Evolutionary conservation across 2,888 invertebrate species (phyloP), one percentile per base, ranked within the genome.

Genomic region (Melinaea menophilus): DNA sequence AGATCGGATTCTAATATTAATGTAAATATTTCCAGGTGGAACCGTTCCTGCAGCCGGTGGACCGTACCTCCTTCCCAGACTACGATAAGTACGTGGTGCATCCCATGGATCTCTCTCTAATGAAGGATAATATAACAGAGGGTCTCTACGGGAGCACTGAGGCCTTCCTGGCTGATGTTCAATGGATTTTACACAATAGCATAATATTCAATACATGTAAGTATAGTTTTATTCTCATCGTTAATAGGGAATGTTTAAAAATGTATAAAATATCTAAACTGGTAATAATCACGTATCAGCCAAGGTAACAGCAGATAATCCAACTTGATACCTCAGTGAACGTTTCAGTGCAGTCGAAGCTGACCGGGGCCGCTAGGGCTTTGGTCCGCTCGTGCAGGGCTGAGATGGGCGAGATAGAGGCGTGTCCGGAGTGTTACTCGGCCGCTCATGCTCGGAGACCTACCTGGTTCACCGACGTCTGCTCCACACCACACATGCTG

Each of bases 161-260:
- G 76, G 96, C 96, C 2, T 98, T 98, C 84, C 90, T 96, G 62
- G 95, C 96, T 1, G 98, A 98, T 83, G 94, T 95, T 7, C 97
- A 97, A 81, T 98, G 98, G 98, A 95, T 99, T 76, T 92, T 96
- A 59, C 98, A 98, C 82, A 98, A 98, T 85, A 96, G 97, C 77
- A 94, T 96, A 65, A 95, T 98, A 68, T 98, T 95, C 80, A 97
- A 97, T 89, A 95, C 96, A 76, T 92, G 97, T 96, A 92, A 92
- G 94, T 91, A 9, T 41, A 9, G 41, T 41, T 41, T 9, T 41
- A 41, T 41, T 41, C 11, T 37, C 37, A 12, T 48, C 31, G 11
- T 11, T 31, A 7, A 4, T 31, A 31, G 31, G 51, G 31, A 51
- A 51, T 51, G 51, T 31, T 22, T 51, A 31, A 31, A 31, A 31